Evolutionary conservation across 2,797 vertebrate species (phyloP), one percentile per base, ranked within the genome.

Genomic region (Catamblyrhynchus diadema): DNA sequence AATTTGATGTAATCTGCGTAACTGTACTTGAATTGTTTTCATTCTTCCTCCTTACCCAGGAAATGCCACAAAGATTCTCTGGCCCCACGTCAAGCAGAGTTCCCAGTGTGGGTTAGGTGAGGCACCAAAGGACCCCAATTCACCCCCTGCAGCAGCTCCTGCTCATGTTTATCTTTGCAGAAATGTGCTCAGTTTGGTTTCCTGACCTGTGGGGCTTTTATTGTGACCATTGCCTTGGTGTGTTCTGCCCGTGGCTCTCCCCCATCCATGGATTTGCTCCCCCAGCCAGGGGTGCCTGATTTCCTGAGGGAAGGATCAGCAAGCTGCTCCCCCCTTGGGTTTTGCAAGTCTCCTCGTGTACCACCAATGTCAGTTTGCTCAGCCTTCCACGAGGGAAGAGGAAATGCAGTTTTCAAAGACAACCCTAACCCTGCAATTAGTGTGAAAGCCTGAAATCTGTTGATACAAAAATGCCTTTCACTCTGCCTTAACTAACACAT

Each of bases 261-360:
- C 1, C 1, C 32, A 1, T 0, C 0, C 0, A 3, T 10, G 71
- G 59, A 23, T 95, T 62, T 77, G 56, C 32, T 45, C 60, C 28
- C 16, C 18, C 16, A 32, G n/a, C 32, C 18, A 2, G 18, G 60
- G 59, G 10, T 42, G 77, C 56, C 74, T 42, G 30, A 35, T 79
- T 72, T 44, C 50, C 50, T n/a, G 44, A 17, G 0, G 33, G 3
- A 65, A 14, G 9, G 6, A 56, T 8, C 80, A 69, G 65, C 39
- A 24, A 27, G 25, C 47, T 88, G 77, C 81, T 69, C 17, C 61
- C 51, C 28, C n/a, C 66, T 27, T 1, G 0, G 9, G 2, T 23
- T 71, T 44, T 75, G 42, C 75, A 23, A 20, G 11, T 92, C 78
- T 86, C 60, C 80, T 62, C 8, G 48, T 6, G n/a, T 28, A 10